Conservation (phyloP, 2,113 vertebrate genomes). For the Calidris pygmaea region DNA sequence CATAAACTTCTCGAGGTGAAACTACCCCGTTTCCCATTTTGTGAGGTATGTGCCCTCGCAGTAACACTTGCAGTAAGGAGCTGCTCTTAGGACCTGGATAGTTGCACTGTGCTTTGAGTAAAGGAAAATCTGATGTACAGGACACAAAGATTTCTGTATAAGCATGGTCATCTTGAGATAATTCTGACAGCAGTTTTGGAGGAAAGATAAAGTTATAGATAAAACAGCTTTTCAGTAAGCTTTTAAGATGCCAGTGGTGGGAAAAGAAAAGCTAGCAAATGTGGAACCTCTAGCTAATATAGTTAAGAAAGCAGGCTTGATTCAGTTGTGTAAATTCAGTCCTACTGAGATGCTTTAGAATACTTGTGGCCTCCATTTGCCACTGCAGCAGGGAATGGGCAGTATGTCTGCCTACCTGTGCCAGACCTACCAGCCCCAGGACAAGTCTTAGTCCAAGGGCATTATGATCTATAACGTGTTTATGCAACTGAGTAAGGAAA, state of each 20-base stretch:
- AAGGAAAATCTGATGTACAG: neutral
- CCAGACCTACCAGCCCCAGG: neutral
- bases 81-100: neutral
- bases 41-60: neutral
- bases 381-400: neutral
- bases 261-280: neutral
- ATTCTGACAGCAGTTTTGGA: neutral
- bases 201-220: neutral
- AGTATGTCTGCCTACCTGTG: neutral
- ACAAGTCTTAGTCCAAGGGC: neutral
- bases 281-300: neutral
- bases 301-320: neutral
- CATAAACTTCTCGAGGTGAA: no score
- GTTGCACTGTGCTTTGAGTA: neutral
- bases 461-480: rapidly evolving
- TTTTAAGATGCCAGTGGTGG: no score
- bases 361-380: no score
- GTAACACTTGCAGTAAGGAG: neutral
- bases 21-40: neutral
- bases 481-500: neutral
- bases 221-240: neutral
- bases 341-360: neutral
- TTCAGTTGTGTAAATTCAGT: neutral
- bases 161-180: neutral
- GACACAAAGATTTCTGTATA: neutral